Conservation (phyloP, 2,113 vertebrate species). For the Grammomys surdaster region DNA sequence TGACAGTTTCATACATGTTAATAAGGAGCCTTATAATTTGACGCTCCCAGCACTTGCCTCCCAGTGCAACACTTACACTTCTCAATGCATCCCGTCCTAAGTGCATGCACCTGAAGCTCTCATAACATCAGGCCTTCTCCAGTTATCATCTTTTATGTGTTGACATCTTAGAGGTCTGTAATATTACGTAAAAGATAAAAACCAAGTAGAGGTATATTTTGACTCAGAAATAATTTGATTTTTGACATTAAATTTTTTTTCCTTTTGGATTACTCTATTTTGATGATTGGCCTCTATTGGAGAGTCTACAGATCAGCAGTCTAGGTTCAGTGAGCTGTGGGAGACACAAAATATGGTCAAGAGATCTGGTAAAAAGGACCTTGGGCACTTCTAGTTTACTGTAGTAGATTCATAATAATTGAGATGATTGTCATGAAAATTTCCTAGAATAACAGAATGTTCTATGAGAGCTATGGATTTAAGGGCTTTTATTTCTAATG, state of each 20-base stretch:
- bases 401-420: neutral
- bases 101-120: no score
- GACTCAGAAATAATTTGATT: neutral
- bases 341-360: neutral
- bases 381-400: neutral
- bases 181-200: neutral
- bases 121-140: neutral
- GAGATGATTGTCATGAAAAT: neutral
- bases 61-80: neutral
- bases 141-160: neutral
- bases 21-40: neutral
- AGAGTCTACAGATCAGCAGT: neutral
- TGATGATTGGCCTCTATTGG: neutral
- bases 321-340: neutral
- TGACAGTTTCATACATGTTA: neutral
- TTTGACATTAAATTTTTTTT: neutral
- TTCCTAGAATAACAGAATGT: slow-evolving; percentile 5
- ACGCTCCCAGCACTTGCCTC: neutral
- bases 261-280: neutral
- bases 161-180: neutral
- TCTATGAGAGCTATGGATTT: slow-evolving; percentile 24
- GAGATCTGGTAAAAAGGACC: neutral
- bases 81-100: neutral
- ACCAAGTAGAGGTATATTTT: neutral
- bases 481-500: neutral